phyloP scores from a whole-genome alignment of 2,113 vertebrate species.

The Chinchilla lanigera region DNA sequence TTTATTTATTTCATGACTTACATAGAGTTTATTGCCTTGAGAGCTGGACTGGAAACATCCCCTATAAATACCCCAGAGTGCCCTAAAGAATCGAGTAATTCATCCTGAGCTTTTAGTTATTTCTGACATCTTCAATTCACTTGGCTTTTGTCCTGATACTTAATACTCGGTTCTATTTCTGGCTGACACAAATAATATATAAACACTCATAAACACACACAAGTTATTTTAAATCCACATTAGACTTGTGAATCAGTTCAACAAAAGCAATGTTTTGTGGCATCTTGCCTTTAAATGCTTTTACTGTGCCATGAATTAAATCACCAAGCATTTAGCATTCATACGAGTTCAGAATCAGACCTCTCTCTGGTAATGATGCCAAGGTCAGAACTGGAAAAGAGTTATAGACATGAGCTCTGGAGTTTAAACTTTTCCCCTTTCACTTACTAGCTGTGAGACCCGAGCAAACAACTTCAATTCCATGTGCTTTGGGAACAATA shows the following conservation, averaged over 20 bases:
- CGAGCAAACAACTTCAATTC: not conserved
- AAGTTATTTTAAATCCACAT: conserved; percentile 75
- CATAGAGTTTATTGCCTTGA: conserved; percentile 66
- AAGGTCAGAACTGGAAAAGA: conserved; percentile 39
- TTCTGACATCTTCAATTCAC: conserved; percentile 71
- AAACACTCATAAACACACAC: conserved; percentile 72
- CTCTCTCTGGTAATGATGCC: conserved; percentile 3
- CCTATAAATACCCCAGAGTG: conserved; percentile 58
- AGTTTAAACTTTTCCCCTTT: conserved; percentile 36
- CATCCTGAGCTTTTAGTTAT: conserved; percentile 71
- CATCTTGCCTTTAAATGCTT: conserved; percentile 72
- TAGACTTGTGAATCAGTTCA: conserved; percentile 75
- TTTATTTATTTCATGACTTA: conserved; percentile 72
- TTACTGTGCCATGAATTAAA: conserved; percentile 60
- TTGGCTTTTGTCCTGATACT: conserved; percentile 75
- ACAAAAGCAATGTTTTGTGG: conserved; percentile 74
- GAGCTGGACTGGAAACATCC: conserved; percentile 49
- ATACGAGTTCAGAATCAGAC: conserved; percentile 49
- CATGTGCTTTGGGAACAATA: not conserved
- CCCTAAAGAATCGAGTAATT: conserved; percentile 65
- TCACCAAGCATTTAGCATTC: conserved; percentile 59
- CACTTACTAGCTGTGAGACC: not conserved
- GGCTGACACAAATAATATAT: conserved; percentile 72
- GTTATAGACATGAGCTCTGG: not conserved
- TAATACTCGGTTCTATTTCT: conserved; percentile 75